Evolutionary conservation across 2,888 invertebrate genomes (phyloP).

Genomic region (Itoplectis maculator): DNA sequence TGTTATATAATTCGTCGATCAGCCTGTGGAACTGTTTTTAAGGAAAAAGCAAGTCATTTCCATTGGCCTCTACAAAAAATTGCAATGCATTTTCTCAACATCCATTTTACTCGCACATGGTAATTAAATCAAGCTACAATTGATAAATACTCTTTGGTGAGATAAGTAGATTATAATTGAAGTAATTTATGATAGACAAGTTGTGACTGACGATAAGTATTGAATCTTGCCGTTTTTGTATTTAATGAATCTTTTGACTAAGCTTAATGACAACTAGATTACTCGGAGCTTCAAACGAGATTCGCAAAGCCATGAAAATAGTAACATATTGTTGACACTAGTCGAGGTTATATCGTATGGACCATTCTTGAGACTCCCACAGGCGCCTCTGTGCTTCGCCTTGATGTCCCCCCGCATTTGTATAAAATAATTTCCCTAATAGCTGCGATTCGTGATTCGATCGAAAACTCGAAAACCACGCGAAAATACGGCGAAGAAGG

Average conservation of each 20-base stretch:
- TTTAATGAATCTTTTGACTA: background rate
- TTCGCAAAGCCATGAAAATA: background rate
- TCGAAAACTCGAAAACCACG: too few relatives aligned
- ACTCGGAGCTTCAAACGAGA: background rate
- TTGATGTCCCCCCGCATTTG: too few relatives aligned
- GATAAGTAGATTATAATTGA: background rate
- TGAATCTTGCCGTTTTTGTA: background rate
- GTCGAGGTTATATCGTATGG: conserved; percentile 19
- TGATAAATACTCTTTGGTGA: too few relatives aligned
- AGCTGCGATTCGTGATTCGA: background rate
- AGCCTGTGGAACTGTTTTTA: too few relatives aligned
- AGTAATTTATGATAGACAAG: background rate
- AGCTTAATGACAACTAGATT: background rate
- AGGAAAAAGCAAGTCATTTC: background rate
- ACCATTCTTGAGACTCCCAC: background rate
- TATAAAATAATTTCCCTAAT: background rate
- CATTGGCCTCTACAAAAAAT: background rate
- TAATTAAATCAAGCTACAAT: background rate
- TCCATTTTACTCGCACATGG: background rate
- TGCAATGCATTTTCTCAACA: background rate
- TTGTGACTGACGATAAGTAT: background rate
- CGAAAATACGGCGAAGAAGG: background rate
- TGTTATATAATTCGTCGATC: background rate
- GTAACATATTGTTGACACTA: conserved; percentile 35
- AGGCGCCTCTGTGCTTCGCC: background rate